Base-by-base conservation (phyloP, 2,113 vertebrate genomes). In the Chrysemys picta region DNA sequence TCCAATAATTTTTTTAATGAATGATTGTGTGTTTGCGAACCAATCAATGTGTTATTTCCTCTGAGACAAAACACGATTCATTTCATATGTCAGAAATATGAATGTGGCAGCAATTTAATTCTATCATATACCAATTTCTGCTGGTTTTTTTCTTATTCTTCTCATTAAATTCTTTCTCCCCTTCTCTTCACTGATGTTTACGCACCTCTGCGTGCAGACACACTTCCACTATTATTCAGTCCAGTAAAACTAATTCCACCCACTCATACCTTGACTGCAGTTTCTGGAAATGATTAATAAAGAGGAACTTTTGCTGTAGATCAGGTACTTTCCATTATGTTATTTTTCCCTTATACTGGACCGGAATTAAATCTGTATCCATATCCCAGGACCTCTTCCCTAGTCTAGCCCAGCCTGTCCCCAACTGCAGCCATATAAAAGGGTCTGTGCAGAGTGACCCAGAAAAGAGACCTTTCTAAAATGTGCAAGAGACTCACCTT, bases 31-130 rank as follows among this genome's bases (percentile, higher is more conserved):
- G 84, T 93, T 97, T 97, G 84, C 96, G 93, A 97, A 95, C 94
- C 94, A 97, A 97, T 98, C 95, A 93, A 97, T 97, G 94, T 80
- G 4, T 96, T 95, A 97, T 97, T 97, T 97, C 97, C 97, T 95
- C 92, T 0, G 6, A 96, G 96, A 89, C 87, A 94, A 92, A 97
- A 93, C 81, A 84, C 78, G 59, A 95, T 97, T 93, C 94, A 38
- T 97, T 97, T 94, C 90, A 82, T 57, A 88, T 95, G 87, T 90
- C 95, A 90, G 95, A 94, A 97, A 81, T 97, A 97, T 84, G 93
- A 96, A 96, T 65, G 93, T 79, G 85, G n/a, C 2, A 89, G 95
- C 82, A 0, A 89, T 97, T 97, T 96, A 91, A 96, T 97, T 96
- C 94, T 93, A 19, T 95, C 96, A 93, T 82, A 17, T 85, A 90